Conservation (phyloP, 2,888 invertebrate genomes). For the Nemotelus pantherinus region DNA sequence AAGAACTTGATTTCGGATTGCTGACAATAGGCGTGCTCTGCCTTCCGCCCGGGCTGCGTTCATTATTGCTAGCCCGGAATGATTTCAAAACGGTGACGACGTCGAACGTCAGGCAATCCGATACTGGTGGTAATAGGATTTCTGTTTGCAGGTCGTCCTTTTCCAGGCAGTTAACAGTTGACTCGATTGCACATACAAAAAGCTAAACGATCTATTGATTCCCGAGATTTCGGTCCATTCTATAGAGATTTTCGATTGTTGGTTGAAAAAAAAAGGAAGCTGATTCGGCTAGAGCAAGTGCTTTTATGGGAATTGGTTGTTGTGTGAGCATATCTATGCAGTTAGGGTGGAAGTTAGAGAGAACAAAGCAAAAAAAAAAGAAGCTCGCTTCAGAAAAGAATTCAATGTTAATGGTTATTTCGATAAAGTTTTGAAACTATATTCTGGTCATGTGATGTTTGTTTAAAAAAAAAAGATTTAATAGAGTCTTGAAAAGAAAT, state of each 20-base stretch:
- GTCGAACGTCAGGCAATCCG: too few relatives aligned
- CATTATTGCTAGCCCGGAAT: background rate
- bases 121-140: background rate
- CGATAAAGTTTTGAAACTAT: conserved; percentile 26
- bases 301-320: background rate
- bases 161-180: conserved; percentile 38
- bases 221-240: conserved; percentile 30
- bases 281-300: background rate
- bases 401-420: background rate
- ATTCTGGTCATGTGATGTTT: conserved; percentile 29
- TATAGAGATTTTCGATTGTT: conserved; percentile 27
- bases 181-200: conserved; percentile 38
- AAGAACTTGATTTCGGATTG: background rate
- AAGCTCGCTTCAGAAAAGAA: too few relatives aligned
- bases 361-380: background rate
- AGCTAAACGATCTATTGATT: conserved; percentile 43
- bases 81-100: background rate
- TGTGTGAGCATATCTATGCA: background rate
- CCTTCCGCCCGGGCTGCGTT: background rate
- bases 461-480: too few relatives aligned
- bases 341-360: background rate
- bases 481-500: too few relatives aligned
- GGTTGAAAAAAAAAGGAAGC: background rate
- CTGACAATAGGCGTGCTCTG: background rate
- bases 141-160: conserved; percentile 36